These are phyloP conservation scores for Eustalomyia histrio DNA, from an alignment of 2,888 invertebrate genomes.

Conservation along the genomic window DNA sequence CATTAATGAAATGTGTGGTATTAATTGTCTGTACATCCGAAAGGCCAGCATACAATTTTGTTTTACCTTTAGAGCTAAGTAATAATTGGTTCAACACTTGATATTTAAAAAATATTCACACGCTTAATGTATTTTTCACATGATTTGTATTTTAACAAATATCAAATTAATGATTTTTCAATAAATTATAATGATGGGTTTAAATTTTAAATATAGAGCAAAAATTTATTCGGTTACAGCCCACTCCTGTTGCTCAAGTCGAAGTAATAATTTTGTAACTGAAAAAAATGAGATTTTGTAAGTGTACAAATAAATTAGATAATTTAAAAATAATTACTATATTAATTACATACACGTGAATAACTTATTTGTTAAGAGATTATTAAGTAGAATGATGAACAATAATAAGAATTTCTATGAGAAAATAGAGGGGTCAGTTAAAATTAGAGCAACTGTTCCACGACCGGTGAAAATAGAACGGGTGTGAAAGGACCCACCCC, in stretches of 20 bases:
- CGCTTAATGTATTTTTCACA: neutral
- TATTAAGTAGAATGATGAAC: too few relatives aligned
- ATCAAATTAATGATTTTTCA: neutral
- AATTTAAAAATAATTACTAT: too few relatives aligned
- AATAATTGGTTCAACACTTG: constrained; percentile 33
- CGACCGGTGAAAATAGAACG: too few relatives aligned
- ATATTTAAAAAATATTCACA: neutral
- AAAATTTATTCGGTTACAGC: neutral
- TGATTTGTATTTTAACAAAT: neutral
- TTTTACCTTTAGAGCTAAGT: neutral
- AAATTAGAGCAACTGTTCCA: too few relatives aligned
- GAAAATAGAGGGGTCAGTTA: too few relatives aligned
- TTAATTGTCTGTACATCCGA: neutral
- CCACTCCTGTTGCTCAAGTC: neutral
- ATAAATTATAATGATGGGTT: neutral
- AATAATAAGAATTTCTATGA: too few relatives aligned
- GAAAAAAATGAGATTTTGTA: neutral
- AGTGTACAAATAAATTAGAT: neutral
- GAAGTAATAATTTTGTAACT: too few relatives aligned
- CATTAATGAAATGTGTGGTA: neutral
- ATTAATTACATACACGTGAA: too few relatives aligned
- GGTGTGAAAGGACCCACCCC: too few relatives aligned
- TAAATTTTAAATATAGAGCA: neutral
- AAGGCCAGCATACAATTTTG: neutral
- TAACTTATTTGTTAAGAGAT: too few relatives aligned